Evolutionary conservation across 2,113 vertebrate genomes (phyloP).

Genomic region (Lethenteron reissneri): DNA sequence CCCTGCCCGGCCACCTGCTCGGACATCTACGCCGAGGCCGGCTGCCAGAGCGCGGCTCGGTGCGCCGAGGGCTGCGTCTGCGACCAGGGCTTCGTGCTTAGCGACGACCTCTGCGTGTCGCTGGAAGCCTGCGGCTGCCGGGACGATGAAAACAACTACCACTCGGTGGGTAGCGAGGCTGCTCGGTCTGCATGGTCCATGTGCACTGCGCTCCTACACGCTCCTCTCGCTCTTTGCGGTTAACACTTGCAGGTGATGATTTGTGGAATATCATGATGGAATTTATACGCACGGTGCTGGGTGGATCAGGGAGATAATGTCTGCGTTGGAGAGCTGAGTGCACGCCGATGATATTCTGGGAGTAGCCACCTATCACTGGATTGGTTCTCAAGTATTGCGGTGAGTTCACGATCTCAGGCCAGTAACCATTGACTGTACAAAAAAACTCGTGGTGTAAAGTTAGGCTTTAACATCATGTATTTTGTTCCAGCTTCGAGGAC

Average conservation of each 20-base stretch:
- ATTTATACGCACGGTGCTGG: neutral
- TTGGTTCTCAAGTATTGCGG: too few relatives aligned
- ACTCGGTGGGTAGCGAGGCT: constrained; percentile 25
- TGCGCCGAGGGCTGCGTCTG: constrained; percentile 46
- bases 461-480: too few relatives aligned
- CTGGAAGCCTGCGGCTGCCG: constrained; percentile 30
- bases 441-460: too few relatives aligned
- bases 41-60: constrained; percentile 22
- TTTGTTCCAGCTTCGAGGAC: too few relatives aligned
- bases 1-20: constrained; percentile 36
- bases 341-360: too few relatives aligned
- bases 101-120: constrained; percentile 26
- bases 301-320: neutral
- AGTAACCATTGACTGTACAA: too few relatives aligned
- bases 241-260: neutral
- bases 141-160: constrained; percentile 18
- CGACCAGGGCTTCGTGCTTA: constrained; percentile 28
- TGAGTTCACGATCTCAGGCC: too few relatives aligned
- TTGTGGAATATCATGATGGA: neutral
- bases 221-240: neutral
- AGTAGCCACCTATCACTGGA: too few relatives aligned
- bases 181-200: neutral
- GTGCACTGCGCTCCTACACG: neutral
- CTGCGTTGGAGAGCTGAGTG: neutral
- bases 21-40: constrained; percentile 26